Conservation (phyloP, 2,888 invertebrate genomes). For the Tenthredo livida region DNA sequence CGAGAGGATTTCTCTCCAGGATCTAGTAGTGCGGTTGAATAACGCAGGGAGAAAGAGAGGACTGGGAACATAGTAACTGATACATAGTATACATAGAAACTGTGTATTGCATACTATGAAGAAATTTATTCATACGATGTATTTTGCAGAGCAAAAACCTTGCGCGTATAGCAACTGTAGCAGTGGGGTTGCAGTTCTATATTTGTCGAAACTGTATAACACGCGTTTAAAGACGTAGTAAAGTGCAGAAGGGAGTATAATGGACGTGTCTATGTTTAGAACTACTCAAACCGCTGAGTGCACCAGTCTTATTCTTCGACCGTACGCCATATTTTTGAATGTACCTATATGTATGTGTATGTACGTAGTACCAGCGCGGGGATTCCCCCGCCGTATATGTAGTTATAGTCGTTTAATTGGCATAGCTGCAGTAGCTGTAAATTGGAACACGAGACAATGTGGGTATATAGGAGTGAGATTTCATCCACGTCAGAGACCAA, state of each 20-base stretch:
- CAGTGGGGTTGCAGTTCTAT: constrained; percentile 20
- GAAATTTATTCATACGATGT: neutral
- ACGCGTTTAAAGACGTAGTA: neutral
- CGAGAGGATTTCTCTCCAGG: neutral
- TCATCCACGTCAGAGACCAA: neutral
- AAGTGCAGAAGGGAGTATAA: neutral
- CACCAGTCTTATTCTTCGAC: neutral
- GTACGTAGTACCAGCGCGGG: no score
- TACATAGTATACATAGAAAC: neutral
- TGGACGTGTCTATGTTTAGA: constrained; percentile 31
- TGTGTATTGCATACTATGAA: neutral
- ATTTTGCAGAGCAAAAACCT: neutral
- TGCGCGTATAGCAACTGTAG: neutral
- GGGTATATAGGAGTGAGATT: neutral
- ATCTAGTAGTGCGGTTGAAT: neutral
- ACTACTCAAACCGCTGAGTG: constrained; percentile 11
- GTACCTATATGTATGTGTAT: neutral
- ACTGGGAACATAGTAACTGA: neutral
- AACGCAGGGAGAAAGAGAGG: neutral
- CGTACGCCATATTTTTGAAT: neutral
- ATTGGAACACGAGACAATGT: neutral
- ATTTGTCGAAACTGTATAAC: constrained; percentile 26
- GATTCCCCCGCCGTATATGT: neutral
- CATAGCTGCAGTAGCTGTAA: neutral
- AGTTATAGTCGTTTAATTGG: neutral